These are phyloP conservation scores for Ypsolopha scabrella DNA, from an alignment of 2,888 invertebrate species.

Conservation along the genomic window DNA sequence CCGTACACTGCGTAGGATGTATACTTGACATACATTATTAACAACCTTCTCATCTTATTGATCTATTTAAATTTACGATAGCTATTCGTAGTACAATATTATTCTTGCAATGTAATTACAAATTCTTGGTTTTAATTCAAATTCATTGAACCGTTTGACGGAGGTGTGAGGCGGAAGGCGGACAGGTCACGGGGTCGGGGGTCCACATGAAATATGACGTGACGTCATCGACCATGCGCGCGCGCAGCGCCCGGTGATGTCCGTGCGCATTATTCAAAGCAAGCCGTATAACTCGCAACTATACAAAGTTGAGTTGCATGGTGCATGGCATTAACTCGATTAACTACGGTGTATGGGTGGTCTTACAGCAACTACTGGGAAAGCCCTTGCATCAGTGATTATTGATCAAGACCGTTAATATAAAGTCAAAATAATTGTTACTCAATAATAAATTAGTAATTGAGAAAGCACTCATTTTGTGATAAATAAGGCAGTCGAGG, in stretches of 20 bases:
- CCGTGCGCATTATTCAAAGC: slow-evolving; percentile 17
- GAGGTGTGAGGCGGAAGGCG: slow-evolving; percentile 6
- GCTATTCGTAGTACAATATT: no score
- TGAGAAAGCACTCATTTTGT: no score
- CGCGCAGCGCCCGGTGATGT: slow-evolving; percentile 1
- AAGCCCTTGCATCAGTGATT: not conserved
- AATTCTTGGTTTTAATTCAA: no score
- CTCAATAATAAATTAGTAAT: no score
- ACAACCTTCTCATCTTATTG: no score
- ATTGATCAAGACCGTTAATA: not conserved
- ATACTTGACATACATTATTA: no score
- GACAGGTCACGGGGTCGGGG: slow-evolving; percentile 12
- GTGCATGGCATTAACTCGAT: slow-evolving; percentile 22
- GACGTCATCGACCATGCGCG: slow-evolving; percentile 11
- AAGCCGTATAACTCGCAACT: slow-evolving; percentile 16
- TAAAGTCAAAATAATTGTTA: no score
- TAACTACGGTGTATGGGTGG: slow-evolving; percentile 33
- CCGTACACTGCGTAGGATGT: no score
- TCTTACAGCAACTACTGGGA: slow-evolving; percentile 18
- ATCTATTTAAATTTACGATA: no score
- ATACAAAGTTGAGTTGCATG: slow-evolving; percentile 23
- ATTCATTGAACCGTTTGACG: slow-evolving; percentile 8
- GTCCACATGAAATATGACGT: slow-evolving; percentile 14
- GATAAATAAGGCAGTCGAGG: no score
- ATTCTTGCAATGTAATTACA: no score